Evolutionary conservation across 2,888 invertebrate genomes (phyloP), one percentile per base, ranked within the genome.

Genomic region (Xestia sexstrigata): DNA sequence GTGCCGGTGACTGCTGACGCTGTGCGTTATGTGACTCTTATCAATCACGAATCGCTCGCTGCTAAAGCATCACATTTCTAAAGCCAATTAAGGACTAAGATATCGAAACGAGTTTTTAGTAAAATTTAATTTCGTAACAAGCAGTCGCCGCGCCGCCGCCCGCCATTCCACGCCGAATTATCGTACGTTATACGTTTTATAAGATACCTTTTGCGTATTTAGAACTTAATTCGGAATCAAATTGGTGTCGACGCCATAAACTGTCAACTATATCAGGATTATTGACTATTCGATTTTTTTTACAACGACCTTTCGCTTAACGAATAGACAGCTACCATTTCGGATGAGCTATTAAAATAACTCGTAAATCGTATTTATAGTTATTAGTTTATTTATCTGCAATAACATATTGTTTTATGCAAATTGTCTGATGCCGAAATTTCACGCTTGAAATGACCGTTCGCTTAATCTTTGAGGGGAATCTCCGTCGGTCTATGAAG

Each of bases 201-300:
- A 76, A 70, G 62, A 79, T 73, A 70, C 70, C 60, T 68, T 67
- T 89, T 81, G 88, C 49, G 88, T 91, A 92, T 91, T 92, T 92
- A 93, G 91, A 91, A 90, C 92, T 93, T 90, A 91, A 94, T 94
- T 92, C 89, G 11, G 88, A 89, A 88, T 91, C 84, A 87, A 88
- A 89, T 90, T 84, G 84, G 87, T 88, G 89, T 89, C 87, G 90
- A 86, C 88, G 86, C 88, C 84, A 86, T 92, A 91, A 91, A 85
- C 92, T 92, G 94, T 92, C 92, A 87, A 87, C 90, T 93, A 91
- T 92, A 90, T 92, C 90, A 90, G 90, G n/a, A 92, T 93, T 93
- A 93, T 91, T 82, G 87, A 86, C 88, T 87, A 86, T 90, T 91
- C 87, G 75, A 90, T 82, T 82, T 88, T 88, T 90, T 90, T 89